phyloP scores from a whole-genome alignment of 2,888 invertebrate genomes.

The Microchrysa polita region DNA sequence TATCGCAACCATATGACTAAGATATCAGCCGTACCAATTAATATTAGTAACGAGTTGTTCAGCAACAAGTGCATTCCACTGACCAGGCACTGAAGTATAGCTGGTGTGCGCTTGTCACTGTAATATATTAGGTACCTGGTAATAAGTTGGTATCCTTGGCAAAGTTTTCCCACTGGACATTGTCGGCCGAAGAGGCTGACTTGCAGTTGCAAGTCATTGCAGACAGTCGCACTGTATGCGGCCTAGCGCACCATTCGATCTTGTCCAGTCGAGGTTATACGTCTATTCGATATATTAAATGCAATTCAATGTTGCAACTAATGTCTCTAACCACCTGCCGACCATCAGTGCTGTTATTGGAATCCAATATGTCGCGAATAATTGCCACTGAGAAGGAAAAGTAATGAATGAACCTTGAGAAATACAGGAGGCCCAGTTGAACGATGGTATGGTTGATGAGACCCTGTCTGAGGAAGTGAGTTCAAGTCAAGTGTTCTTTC shows the following conservation, averaged over 20 bases:
- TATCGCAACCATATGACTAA: too few relatives aligned
- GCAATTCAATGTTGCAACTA: slow-evolving; percentile 31
- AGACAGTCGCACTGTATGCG: slow-evolving; percentile 19
- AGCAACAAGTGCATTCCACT: slow-evolving; percentile 48
- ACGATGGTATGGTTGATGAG: too few relatives aligned
- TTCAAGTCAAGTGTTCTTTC: too few relatives aligned
- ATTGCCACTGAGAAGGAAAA: too few relatives aligned
- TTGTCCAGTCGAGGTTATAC: slow-evolving; percentile 32
- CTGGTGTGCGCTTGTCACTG: slow-evolving; percentile 44
- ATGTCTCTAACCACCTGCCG: slow-evolving; percentile 23
- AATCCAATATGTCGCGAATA: not conserved
- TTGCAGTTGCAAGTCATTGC: slow-evolving; percentile 27
- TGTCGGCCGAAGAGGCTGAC: slow-evolving; percentile 20
- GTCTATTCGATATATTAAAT: not conserved
- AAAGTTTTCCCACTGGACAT: slow-evolving; percentile 45
- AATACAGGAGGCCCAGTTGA: too few relatives aligned
- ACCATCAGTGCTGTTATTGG: not conserved
- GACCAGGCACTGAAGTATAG: slow-evolving; percentile 29
- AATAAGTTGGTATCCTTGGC: slow-evolving; percentile 50
- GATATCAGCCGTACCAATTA: slow-evolving; percentile 44
- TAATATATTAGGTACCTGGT: slow-evolving; percentile 47
- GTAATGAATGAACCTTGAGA: too few relatives aligned
- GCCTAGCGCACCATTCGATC: not conserved
- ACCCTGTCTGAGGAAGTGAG: too few relatives aligned
- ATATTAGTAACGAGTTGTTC: slow-evolving; percentile 40